Evolutionary conservation across 2,113 vertebrate species (phyloP), one percentile per base, ranked within the genome.

Genomic region (Elachura formosa): DNA sequence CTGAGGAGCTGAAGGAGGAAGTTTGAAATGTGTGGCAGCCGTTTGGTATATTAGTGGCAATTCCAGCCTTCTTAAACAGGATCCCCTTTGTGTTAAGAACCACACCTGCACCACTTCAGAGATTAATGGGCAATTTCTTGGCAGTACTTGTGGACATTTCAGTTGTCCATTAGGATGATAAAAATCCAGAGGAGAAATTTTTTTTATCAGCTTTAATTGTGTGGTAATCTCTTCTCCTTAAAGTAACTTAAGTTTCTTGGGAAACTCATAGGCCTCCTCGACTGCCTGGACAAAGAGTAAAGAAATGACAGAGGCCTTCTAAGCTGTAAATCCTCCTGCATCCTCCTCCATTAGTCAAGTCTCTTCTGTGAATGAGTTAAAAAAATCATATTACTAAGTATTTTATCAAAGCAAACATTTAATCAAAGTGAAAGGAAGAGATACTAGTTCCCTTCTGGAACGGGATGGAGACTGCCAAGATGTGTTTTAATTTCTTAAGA

Each of bases 361-460:
- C n/a, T 80, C 55, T 89, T 87, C 91, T 93, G 38, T 78, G 80
- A 96, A 94, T 69, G 64, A 85, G 46, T 85, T 95, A 95, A 93
- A 84, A 93, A 94, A 95, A 83, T 36, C 25, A 17, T 78, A 92
- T 94, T 94, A 78, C 58, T 93, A 95, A 93, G 75, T 89, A 92
- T 94, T 95, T 93, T 94, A 94, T 96, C 87, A 92, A 95, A 96
- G 77, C 71, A 91, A 94, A 93, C 87, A 87, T 93, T 96, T 96
- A 96, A 95, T 96, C 95, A 96, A 96, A 96, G 34, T 95, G 94
- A 97, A 95, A 93, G 94, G 83, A 96, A 92, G 84, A 95, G 94
- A 97, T 95, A 93, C 75, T 89, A 64, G 59, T 89, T 46, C 59
- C 87, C 52, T 81, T 95, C 83, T 96, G 96, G 92, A 97, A 96